Evolutionary conservation across 2,888 invertebrate genomes (phyloP), one percentile per base, ranked within the genome.

Genomic region (Rhogogaster chlorosoma): DNA sequence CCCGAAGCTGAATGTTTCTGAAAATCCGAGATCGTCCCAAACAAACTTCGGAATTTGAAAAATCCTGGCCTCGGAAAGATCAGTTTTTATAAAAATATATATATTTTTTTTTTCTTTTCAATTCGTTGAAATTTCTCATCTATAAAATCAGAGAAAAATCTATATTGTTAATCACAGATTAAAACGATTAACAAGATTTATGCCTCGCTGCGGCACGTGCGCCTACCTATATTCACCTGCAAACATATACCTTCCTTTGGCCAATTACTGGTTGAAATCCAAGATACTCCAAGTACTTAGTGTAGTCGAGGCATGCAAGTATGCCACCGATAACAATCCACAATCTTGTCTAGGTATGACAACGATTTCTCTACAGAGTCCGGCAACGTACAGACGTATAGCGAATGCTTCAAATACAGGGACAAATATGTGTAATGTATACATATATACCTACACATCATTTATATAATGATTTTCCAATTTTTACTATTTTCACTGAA

Each of bases 281-380:
- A 49, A 64, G 83, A 45, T 67, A 45, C 45, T 70, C 45, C 53
- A 32, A 67, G 67, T 67, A 83, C 67, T 83, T 67, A 38, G 38
- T 61, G 80, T 22, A 22, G 12, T 61, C 4, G 2, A 77, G 61
- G 61, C 80, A 80, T 38, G 80, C 80, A 29, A 57, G 42, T 70
- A 83, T 83, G 83, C 49, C 29, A 70, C 83, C 49, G 49, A 22
- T 83, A 83, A 83, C 67, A 70, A 83, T 83, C 67, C 67, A 29
- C 49, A 42, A 49, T 83, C 83, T 83, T 83, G 45, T 38, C 2
- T 73, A 22, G 42, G 67, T 45, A 83, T 70, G 83, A n/a, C 83
- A 67, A 49, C 67, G 70, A 83, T 83, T 67, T 36, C 12, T 26
- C 26, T 38, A 38, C 0, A 12, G 71, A 73, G 10, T 32, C 71